phyloP scores from a whole-genome alignment of 2,888 invertebrate species.

The Synergus itoensis region DNA sequence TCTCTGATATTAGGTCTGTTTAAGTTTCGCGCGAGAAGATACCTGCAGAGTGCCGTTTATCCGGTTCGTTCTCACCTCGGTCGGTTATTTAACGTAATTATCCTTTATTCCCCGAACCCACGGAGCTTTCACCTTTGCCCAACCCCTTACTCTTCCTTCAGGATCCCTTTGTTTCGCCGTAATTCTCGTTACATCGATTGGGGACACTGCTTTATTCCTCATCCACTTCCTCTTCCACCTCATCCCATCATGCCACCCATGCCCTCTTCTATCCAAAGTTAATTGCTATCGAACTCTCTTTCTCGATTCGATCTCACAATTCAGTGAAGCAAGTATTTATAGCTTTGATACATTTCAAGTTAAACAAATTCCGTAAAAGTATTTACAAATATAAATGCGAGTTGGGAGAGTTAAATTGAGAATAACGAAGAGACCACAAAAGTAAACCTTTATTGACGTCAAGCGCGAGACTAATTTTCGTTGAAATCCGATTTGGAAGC shows the following conservation, averaged over 20 bases:
- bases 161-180: conserved; percentile 23
- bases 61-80: conserved; percentile 60
- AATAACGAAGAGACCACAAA: neutral
- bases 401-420: neutral
- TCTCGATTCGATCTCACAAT: conserved; percentile 33
- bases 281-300: conserved; percentile 35
- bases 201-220: conserved; percentile 17
- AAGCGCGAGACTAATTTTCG: conserved; percentile 30
- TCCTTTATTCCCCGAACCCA: conserved; percentile 59
- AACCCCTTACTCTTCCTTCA: conserved; percentile 23
- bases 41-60: conserved; percentile 57
- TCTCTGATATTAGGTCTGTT: conserved; percentile 61
- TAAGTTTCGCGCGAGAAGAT: conserved; percentile 49
- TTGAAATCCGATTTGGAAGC: conserved; percentile 38
- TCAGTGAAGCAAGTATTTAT: conserved; percentile 23
- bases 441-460: conserved; percentile 29
- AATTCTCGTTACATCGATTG: conserved; percentile 42
- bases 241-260: conserved; percentile 47
- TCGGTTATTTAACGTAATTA: conserved; percentile 71
- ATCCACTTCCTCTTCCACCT: conserved; percentile 41
- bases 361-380: too few relatives aligned
- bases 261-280: conserved; percentile 31
- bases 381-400: neutral
- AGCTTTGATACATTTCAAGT: neutral
- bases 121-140: conserved; percentile 41